These are phyloP conservation scores for Micromesistius poutassou DNA, from an alignment of 2,797 vertebrate species.

Conservation along the genomic window DNA sequence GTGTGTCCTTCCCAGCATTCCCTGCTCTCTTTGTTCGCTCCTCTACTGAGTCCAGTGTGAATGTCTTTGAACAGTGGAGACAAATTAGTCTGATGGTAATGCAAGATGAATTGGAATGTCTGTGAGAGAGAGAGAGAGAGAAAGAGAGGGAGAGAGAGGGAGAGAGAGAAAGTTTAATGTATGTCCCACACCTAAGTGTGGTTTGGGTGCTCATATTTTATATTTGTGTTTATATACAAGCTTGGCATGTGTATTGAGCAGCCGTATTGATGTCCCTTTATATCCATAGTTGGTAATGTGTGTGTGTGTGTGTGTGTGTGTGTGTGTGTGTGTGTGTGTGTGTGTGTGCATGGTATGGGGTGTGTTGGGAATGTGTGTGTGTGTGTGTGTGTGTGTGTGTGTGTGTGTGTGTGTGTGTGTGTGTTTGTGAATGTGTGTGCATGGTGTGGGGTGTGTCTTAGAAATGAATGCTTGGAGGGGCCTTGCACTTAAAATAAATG, in stretches of 20 bases:
- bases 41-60: constrained; percentile 2
- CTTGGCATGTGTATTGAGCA: background rate
- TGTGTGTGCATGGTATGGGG: background rate
- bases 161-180: background rate
- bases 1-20: background rate
- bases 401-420: constrained; percentile 4
- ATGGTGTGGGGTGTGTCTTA: background rate
- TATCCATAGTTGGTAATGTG: background rate
- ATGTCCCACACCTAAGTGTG: background rate
- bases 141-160: background rate
- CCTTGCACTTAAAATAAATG: no score
- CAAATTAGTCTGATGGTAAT: constrained; percentile 1
- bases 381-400: constrained; percentile 14
- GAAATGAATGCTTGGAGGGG: no score
- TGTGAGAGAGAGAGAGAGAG: background rate
- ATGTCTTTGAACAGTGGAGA: background rate
- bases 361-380: background rate
- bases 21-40: background rate
- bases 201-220: background rate
- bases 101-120: constrained; percentile 12
- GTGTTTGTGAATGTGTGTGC: background rate
- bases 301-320: constrained; percentile 1
- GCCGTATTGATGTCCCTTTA: background rate
- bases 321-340: constrained; percentile 4
- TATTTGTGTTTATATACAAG: background rate